Evolutionary conservation across 1,140 invertebrate genomes (phyloP).

Genomic region (Lepidostoma basale): DNA sequence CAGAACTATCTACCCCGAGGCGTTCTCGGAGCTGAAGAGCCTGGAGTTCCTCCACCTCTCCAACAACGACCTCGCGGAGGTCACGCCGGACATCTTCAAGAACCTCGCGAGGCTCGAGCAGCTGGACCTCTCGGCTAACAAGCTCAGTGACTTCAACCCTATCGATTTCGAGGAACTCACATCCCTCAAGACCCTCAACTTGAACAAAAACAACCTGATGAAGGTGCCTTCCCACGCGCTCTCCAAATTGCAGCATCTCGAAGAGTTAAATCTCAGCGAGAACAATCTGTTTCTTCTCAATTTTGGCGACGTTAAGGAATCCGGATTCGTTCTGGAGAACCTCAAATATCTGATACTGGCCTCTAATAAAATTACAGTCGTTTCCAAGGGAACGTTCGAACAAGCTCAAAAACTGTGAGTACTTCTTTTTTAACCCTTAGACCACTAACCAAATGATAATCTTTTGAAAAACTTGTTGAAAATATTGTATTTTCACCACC

Average conservation of each 20-base stretch:
- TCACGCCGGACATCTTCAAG: conserved; percentile 55
- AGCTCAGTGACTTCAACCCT: conserved; percentile 52
- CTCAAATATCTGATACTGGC: conserved; percentile 23
- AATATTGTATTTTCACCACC: no score
- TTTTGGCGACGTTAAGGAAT: conserved; percentile 45
- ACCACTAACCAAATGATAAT: no score
- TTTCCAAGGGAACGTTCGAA: background rate
- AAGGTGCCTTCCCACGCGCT: conserved; percentile 53
- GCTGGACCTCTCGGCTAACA: conserved; percentile 63
- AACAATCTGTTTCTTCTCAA: conserved; percentile 54
- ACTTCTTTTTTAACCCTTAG: background rate
- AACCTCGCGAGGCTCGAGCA: conserved; percentile 53
- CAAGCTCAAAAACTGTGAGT: conserved; percentile 10
- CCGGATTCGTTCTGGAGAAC: background rate
- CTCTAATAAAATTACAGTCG: conserved; percentile 1
- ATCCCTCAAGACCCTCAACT: conserved; percentile 51
- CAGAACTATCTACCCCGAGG: conserved; percentile 54
- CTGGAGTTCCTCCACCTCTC: conserved; percentile 52
- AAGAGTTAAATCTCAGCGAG: conserved; percentile 55
- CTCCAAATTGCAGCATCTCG: conserved; percentile 49
- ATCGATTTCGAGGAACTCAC: conserved; percentile 53
- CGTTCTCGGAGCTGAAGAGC: conserved; percentile 53
- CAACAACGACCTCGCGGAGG: conserved; percentile 52
- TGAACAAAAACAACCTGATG: conserved; percentile 52
- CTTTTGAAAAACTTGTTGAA: no score